phyloP scores from a whole-genome alignment of 2,113 vertebrate species.

The Erinaceus europaeus region DNA sequence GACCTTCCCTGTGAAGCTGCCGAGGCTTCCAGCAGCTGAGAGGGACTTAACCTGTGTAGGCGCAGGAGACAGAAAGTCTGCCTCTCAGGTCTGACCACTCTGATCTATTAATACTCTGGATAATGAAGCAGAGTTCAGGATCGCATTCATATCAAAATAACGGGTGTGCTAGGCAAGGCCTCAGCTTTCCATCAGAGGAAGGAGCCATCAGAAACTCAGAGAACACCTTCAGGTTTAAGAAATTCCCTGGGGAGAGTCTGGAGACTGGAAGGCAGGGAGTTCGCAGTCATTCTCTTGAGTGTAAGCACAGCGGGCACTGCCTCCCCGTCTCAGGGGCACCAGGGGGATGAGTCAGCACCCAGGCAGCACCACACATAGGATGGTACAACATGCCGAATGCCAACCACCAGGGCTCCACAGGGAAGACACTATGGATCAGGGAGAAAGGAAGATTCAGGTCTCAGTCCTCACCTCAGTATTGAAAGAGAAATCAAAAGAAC shows the following conservation, averaged over 20 bases:
- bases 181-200: conserved; percentile 44
- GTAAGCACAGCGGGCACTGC: background rate
- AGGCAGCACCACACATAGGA: too few relatives aligned
- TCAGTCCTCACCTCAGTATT: too few relatives aligned
- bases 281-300: background rate
- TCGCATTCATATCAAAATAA: background rate
- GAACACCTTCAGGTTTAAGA: background rate
- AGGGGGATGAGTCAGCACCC: fast-evolving
- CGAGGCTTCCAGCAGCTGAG: background rate
- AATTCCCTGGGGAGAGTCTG: fast-evolving
- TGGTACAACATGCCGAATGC: too few relatives aligned
- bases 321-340: background rate
- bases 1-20: background rate
- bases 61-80: fast-evolving
- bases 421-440: too few relatives aligned
- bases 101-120: background rate
- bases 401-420: too few relatives aligned
- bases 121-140: background rate
- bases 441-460: too few relatives aligned
- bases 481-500: too few relatives aligned
- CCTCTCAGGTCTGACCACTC: background rate
- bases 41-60: background rate
- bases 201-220: conserved; percentile 9
- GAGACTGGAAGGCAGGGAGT: conserved; percentile 1
- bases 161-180: background rate